A percentile compares a stretch with the other conserved stretches of the same genome.
These are phyloP conservation scores for Artibeus lituratus DNA, from an alignment of 2,797 vertebrate genomes.

Conservation along the genomic window DNA sequence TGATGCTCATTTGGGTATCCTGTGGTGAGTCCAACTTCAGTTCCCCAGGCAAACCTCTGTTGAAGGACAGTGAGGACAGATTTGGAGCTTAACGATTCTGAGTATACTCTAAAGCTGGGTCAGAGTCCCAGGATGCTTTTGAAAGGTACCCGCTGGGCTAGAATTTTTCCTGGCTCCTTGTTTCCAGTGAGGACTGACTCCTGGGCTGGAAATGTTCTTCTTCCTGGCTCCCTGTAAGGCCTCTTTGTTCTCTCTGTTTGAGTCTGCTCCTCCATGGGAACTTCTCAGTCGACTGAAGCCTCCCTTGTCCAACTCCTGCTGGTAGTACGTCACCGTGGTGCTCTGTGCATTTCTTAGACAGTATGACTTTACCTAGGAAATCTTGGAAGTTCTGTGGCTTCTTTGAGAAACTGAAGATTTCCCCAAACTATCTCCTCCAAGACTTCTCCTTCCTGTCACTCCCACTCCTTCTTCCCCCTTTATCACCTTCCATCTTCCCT, in stretches of 20 bases:
- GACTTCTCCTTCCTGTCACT: neutral
- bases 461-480: neutral
- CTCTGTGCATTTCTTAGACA: neutral
- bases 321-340: neutral
- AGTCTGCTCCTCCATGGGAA: neutral
- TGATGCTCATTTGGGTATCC: neutral
- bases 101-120: neutral
- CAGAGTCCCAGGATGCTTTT: neutral
- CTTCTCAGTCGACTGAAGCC: neutral
- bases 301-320: neutral
- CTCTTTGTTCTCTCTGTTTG: constrained; percentile 12
- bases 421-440: neutral
- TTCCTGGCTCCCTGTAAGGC: neutral
- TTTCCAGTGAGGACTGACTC: neutral
- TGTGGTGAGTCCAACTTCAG: neutral
- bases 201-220: neutral
- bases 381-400: neutral
- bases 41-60: neutral
- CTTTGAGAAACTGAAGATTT: neutral
- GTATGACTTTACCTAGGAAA: neutral
- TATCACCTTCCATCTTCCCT: neutral
- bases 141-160: neutral
- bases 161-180: neutral
- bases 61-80: neutral
- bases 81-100: neutral